Conservation (phyloP, 2,113 vertebrate species). For the Thunnus thynnus region DNA sequence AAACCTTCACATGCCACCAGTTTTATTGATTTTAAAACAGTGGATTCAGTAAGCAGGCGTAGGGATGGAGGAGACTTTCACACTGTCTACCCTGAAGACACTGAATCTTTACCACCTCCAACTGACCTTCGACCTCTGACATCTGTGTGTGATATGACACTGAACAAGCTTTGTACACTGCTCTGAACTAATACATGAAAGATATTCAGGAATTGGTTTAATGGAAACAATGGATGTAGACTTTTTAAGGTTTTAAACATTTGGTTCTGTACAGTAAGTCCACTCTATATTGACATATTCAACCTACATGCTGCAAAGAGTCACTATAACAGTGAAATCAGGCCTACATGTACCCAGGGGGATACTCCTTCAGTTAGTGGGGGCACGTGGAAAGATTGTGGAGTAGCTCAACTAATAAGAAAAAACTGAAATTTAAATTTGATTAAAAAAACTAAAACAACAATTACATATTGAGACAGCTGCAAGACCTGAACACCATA, state of each 20-base stretch:
- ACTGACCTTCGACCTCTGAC: neutral
- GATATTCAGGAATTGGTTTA: neutral
- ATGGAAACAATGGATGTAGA: neutral
- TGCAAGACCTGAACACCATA: no score
- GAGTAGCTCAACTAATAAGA: no score
- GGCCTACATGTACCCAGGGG: no score
- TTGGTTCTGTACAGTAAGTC: neutral
- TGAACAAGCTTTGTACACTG: neutral
- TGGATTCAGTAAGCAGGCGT: neutral
- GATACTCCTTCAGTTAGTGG: neutral
- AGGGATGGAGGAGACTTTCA: neutral
- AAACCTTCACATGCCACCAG: slow-evolving; percentile 26
- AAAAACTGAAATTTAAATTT: no score
- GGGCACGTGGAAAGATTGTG: neutral
- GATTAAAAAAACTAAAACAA: no score
- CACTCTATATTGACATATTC: neutral
- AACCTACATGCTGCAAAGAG: neutral
- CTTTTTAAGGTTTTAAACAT: neutral
- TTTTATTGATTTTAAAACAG: slow-evolving; percentile 13
- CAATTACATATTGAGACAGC: no score
- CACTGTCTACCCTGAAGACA: neutral
- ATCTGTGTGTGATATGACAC: neutral
- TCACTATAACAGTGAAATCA: no score
- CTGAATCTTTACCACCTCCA: neutral
- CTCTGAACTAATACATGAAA: neutral